Percentiles rank a stretch among this genome's conserved stretches.
phyloP scores from a whole-genome alignment of 2,888 invertebrate genomes.

The Coleophora flavipennella region DNA sequence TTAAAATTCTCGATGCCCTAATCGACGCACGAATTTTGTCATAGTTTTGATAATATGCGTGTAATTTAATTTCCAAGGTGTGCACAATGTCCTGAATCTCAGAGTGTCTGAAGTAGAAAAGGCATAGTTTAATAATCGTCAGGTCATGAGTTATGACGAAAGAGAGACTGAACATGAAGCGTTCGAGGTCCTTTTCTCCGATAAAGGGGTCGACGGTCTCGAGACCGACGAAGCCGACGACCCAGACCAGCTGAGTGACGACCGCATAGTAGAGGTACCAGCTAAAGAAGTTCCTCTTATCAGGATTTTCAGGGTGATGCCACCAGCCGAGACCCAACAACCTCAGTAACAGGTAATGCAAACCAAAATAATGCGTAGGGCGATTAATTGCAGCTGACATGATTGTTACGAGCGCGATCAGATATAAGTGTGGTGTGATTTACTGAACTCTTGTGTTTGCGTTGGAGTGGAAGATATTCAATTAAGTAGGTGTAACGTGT shows the following conservation, averaged over 20 bases:
- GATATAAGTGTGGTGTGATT: too few species aligned
- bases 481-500: too few species aligned
- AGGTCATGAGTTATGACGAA: constrained; percentile 63
- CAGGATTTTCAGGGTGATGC: constrained; percentile 55
- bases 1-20: constrained; percentile 41
- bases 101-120: constrained; percentile 55
- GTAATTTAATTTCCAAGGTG: constrained; percentile 46
- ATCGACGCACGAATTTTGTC: constrained; percentile 36
- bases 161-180: constrained; percentile 63
- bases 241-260: constrained; percentile 52
- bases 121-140: constrained; percentile 53
- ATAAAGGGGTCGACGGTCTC: constrained; percentile 64
- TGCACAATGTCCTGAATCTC: constrained; percentile 53
- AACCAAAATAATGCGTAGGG: constrained; percentile 44
- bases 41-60: constrained; percentile 51
- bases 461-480: too few species aligned
- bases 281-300: constrained; percentile 47
- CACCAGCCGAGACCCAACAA: constrained; percentile 61
- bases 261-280: constrained; percentile 54
- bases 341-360: constrained; percentile 48
- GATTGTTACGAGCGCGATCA: neutral
- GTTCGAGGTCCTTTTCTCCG: constrained; percentile 55
- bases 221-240: constrained; percentile 56
- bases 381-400: constrained; percentile 13
- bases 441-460: too few species aligned